These are phyloP conservation scores for Hypotaenidia philippensis DNA, from an alignment of 2,797 vertebrate species.

Conservation along the genomic window DNA sequence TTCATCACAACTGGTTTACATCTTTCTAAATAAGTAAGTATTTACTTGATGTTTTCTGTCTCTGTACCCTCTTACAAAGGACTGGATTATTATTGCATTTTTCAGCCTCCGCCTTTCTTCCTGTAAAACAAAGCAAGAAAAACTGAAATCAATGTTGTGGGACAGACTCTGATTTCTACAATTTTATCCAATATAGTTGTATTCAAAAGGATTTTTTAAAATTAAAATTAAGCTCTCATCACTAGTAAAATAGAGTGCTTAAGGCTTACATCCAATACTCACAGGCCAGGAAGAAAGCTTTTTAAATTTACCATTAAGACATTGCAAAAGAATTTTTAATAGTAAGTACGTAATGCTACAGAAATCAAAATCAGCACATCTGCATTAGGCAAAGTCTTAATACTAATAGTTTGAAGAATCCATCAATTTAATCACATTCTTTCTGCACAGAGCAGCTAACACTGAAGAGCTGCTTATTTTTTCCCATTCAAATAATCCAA, in stretches of 20 bases:
- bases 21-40: not conserved
- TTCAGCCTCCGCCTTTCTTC: slow-evolving; percentile 96
- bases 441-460: not conserved
- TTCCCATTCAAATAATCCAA: not conserved
- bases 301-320: not conserved
- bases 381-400: not conserved
- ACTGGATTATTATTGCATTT: slow-evolving; percentile 97
- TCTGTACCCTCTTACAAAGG: slow-evolving; percentile 93
- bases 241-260: not conserved
- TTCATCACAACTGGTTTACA: not conserved
- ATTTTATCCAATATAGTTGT: not conserved
- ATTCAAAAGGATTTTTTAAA: not conserved
- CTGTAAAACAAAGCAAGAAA: slow-evolving; percentile 76
- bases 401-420: not conserved
- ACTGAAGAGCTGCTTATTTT: not conserved
- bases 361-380: not conserved
- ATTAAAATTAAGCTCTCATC: not conserved
- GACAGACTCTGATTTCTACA: not conserved
- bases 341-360: not conserved
- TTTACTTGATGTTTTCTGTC: slow-evolving; percentile 94
- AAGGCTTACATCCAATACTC: not conserved
- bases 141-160: not conserved
- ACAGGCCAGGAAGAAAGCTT: not conserved
- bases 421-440: not conserved
- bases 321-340: not conserved